These are phyloP conservation scores for Uropsilus gracilis DNA, from an alignment of 2,113 vertebrate genomes.

Conservation along the genomic window DNA sequence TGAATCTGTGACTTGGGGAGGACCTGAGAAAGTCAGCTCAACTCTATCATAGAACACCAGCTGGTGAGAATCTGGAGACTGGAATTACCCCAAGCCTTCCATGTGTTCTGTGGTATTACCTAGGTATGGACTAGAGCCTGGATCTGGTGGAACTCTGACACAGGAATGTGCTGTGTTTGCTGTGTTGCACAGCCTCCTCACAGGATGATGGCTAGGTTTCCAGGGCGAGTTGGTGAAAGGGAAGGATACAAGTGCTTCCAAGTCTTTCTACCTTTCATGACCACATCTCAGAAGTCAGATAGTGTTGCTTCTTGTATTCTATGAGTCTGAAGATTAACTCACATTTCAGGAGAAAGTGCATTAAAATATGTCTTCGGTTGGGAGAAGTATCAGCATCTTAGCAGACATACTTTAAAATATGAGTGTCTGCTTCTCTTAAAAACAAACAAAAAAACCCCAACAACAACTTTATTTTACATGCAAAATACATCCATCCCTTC, in stretches of 20 bases:
- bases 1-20: not conserved
- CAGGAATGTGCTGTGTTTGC: not conserved
- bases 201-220: not conserved
- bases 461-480: not conserved
- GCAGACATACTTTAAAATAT: constrained; percentile 22
- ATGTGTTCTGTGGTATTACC: not conserved
- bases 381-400: not conserved
- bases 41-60: not conserved
- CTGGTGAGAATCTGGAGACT: not conserved
- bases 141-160: not conserved
- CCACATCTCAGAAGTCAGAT: not conserved
- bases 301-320: not conserved
- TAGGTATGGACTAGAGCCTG: not conserved
- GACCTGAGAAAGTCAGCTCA: not conserved
- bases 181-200: not conserved
- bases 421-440: not conserved
- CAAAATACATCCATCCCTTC: not conserved
- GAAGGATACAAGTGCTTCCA: not conserved
- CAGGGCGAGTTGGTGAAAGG: not conserved
- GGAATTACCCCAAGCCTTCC: not conserved
- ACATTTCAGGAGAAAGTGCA: not conserved
- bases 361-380: not conserved
- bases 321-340: not conserved
- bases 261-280: not conserved
- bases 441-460: too few relatives aligned